Base-by-base conservation (phyloP, 2,113 vertebrate species). In the Paramisgurnus dabryanus region DNA sequence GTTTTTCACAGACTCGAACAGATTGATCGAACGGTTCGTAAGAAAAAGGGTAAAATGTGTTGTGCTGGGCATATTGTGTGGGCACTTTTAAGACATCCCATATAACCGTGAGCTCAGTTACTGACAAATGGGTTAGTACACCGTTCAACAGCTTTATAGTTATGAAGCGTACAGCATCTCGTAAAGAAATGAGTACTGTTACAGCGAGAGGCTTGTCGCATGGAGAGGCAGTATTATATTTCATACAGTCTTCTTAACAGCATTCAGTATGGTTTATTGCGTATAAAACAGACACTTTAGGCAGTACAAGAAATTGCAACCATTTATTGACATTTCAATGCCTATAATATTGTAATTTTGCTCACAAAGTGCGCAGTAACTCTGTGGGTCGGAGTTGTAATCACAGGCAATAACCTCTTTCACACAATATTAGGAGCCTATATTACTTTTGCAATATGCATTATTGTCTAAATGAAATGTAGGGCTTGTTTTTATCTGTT, bases 141-240 rank as follows among this genome's bases (percentile, higher is more conserved):
- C 61, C 41, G 41, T 63, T 65, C 60, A 64, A 65, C 60, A 76
- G 60, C 73, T 76, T 76, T 76, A 76, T 45, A 13, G 17, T 41
- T 55, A n/a, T 63, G 22, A 3, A 49, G 72, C 17, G 4, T 41
- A 57, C 50, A 53, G 50, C 50, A 39, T 65, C 60, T 66, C 47
- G 18, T 66, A 55, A 77, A 77, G 49, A 77, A 55, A 66, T 41
- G 43, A 57, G 55, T 41, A 41, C 17, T 0, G 22, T 65, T 50
- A 65, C 41, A 34, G 22, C 3, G 15, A 12, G 40, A 50, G 58
- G 12, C 8, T 39, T 39, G 73, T 76, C 73, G 39, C 7, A 17
- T 47, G 64, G 43, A 60, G 71, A 74, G 40, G 45, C 22, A 6
- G 63, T 47, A 55, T 55, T 66, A 3, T 64, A 50, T 75, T 75